Evolutionary conservation across 2,888 invertebrate genomes (phyloP).

Genomic region (Apeira syringaria): DNA sequence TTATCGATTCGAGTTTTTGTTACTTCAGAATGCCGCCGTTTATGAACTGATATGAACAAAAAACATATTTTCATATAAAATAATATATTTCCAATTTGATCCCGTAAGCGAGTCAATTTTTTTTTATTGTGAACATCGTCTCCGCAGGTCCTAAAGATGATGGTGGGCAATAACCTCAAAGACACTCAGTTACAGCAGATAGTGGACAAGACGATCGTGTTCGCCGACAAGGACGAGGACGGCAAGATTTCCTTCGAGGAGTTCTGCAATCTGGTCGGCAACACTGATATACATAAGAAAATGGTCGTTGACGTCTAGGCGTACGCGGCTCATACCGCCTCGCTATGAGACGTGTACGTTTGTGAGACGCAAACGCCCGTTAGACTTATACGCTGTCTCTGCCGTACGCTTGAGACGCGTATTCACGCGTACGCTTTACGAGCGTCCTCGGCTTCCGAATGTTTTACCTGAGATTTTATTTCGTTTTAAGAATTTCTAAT

Average conservation of each 20-base stretch:
- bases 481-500: conserved; percentile 11
- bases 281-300: conserved; percentile 99
- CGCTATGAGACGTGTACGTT: background rate
- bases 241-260: conserved; percentile 99
- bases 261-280: conserved; percentile 99
- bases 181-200: conserved; percentile 99
- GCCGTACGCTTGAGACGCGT: background rate
- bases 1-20: too few relatives aligned
- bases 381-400: background rate
- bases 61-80: too few relatives aligned
- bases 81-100: too few relatives aligned
- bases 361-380: background rate
- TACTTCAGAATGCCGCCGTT: too few relatives aligned
- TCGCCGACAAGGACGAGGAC: conserved; percentile 99
- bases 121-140: too few relatives aligned
- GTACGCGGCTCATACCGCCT: background rate
- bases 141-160: conserved; percentile 99
- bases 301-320: conserved; percentile 99
- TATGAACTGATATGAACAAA: too few relatives aligned
- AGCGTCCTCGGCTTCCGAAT: background rate
- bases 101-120: too few relatives aligned
- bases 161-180: conserved; percentile 99
- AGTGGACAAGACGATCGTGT: conserved; percentile 99
- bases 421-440: background rate
- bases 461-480: background rate